These are phyloP conservation scores for Micromys minutus DNA, from an alignment of 2,113 vertebrate species.

Conservation along the genomic window DNA sequence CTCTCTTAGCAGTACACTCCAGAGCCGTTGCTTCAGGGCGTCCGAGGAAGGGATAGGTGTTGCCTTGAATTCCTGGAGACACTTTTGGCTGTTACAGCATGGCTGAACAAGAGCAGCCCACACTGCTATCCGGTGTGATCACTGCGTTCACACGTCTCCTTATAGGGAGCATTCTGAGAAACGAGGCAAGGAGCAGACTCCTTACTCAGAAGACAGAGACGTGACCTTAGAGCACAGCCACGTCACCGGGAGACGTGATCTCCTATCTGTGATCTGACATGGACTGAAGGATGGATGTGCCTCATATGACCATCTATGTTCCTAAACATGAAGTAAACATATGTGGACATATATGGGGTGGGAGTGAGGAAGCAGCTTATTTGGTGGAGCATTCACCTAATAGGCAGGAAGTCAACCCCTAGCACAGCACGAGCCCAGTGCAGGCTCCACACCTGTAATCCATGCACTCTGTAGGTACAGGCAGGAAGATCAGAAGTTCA, in stretches of 20 bases:
- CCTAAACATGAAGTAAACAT: not conserved
- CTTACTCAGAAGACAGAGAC: not conserved
- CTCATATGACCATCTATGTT: not conserved
- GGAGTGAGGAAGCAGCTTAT: not conserved
- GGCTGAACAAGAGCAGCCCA: not conserved
- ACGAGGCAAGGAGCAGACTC: not conserved
- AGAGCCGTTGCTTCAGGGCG: not conserved
- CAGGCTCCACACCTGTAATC: not conserved
- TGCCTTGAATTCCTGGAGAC: not conserved
- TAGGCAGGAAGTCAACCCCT: too few species aligned
- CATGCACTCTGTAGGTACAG: not conserved
- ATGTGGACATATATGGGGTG: not conserved
- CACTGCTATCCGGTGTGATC: not conserved
- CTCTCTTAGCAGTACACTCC: not conserved
- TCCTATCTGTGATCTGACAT: not conserved
- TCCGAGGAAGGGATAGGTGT: too few species aligned
- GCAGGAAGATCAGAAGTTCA: not conserved
- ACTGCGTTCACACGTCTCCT: not conserved
- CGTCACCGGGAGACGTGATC: not conserved
- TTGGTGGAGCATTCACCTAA: not conserved
- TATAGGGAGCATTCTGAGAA: not conserved
- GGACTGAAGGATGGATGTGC: not conserved
- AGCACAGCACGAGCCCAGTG: too few species aligned
- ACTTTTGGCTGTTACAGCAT: not conserved
- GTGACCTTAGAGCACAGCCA: not conserved